Percentiles rank a stretch among this genome's conserved stretches.
phyloP scores from a whole-genome alignment of 2,113 vertebrate genomes.

The Python bivittatus region DNA sequence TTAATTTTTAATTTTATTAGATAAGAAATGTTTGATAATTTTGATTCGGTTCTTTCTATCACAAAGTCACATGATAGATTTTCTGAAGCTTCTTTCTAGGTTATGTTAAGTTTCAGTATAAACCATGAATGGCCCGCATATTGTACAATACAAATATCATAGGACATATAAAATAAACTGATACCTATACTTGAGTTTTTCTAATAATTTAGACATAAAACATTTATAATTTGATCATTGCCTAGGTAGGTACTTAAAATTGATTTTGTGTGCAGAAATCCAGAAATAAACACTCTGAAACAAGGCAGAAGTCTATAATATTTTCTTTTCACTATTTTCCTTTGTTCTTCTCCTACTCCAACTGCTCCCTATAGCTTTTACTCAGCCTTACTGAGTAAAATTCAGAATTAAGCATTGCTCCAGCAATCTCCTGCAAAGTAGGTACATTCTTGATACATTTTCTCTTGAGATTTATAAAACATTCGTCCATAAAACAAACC shows the following conservation, averaged over 20 bases:
- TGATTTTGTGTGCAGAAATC: slow-evolving; percentile 51
- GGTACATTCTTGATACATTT: slow-evolving; percentile 89
- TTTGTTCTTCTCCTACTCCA: background rate
- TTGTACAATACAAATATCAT: background rate
- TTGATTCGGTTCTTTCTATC: slow-evolving; percentile 34
- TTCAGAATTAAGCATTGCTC: slow-evolving; percentile 73
- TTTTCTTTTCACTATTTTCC: slow-evolving; percentile 22
- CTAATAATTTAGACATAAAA: slow-evolving; percentile 41
- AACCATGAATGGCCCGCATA: background rate
- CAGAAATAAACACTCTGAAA: slow-evolving; percentile 40
- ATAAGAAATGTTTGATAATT: background rate
- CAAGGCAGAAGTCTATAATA: slow-evolving; percentile 28
- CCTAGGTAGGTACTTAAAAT: slow-evolving; percentile 50
- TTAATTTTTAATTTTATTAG: background rate
- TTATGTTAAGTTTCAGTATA: background rate
- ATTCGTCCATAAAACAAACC: slow-evolving; percentile 75
- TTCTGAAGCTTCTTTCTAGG: slow-evolving; percentile 31
- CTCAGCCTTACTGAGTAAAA: slow-evolving; percentile 68
- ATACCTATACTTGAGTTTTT: slow-evolving; percentile 50
- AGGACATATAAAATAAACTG: slow-evolving; percentile 34
- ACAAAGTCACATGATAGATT: slow-evolving; percentile 9
- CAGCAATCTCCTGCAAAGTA: slow-evolving; percentile 76
- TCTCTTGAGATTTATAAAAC: slow-evolving; percentile 84
- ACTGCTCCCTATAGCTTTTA: slow-evolving; percentile 19
- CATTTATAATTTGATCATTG: slow-evolving; percentile 46